A percentile compares a stretch with the other conserved stretches of the same genome.
phyloP scores from a whole-genome alignment of 2,113 vertebrate genomes.

The Gracilinanus agilis region DNA sequence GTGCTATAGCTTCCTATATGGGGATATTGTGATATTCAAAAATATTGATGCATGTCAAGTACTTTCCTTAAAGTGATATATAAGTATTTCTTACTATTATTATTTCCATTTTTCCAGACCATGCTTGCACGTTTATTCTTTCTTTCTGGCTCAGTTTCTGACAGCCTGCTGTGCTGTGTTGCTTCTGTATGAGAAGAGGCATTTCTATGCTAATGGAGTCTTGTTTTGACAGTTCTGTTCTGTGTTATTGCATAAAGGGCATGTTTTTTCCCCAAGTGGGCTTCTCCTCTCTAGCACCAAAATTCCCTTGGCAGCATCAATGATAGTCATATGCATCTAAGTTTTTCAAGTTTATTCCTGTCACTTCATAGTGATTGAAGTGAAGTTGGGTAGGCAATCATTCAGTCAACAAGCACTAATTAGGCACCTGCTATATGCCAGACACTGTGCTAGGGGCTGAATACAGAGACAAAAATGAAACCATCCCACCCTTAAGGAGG shows the following conservation, averaged over 20 bases:
- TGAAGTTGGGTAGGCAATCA: neutral
- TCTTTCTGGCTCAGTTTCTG: neutral
- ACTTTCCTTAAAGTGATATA: neutral
- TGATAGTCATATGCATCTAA: neutral
- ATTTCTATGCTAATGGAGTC: neutral
- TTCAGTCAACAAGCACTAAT: neutral
- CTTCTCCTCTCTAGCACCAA: neutral
- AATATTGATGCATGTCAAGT: neutral
- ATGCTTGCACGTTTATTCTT: neutral
- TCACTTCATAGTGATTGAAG: neutral
- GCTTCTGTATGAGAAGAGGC: neutral
- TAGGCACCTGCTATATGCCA: neutral
- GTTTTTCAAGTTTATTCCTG: neutral
- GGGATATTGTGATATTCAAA: neutral
- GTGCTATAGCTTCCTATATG: neutral
- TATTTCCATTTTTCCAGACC: neutral
- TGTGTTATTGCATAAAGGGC: neutral
- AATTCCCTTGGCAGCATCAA: neutral
- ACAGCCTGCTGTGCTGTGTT: neutral
- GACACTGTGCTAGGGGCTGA: neutral
- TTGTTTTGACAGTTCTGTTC: constrained; percentile 8
- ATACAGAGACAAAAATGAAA: neutral
- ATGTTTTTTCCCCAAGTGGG: neutral
- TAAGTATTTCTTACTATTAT: neutral
- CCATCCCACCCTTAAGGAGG: neutral